phyloP scores from a whole-genome alignment of 1,140 invertebrate genomes.

The Drosophila ambigua region DNA sequence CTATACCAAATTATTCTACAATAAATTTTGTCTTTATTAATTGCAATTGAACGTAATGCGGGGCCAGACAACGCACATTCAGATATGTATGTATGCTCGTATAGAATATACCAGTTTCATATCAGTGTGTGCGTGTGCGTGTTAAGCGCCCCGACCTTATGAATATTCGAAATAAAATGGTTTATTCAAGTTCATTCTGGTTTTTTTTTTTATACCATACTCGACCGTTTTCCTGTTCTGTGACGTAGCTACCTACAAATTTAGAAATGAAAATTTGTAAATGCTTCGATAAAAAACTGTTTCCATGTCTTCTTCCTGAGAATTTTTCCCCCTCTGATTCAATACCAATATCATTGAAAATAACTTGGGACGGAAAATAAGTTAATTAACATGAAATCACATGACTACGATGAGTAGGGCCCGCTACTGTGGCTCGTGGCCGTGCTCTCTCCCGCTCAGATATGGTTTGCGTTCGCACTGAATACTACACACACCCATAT shows the following conservation, averaged over 20 bases:
- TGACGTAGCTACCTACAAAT: constrained; percentile 30
- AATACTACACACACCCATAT: constrained; percentile 50
- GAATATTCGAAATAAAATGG: constrained; percentile 16
- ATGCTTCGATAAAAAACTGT: constrained; percentile 1
- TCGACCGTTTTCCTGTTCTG: constrained; percentile 21
- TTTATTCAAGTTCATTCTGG: constrained; percentile 54
- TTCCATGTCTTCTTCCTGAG: background rate
- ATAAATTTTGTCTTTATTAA: constrained; percentile 22
- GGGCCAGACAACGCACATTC: constrained; percentile 1
- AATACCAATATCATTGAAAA: constrained; percentile 12
- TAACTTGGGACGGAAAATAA: constrained; percentile 32
- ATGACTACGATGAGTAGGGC: constrained; percentile 55
- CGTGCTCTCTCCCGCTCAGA: constrained; percentile 30
- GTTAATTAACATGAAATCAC: constrained; percentile 69
- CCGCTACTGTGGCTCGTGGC: constrained; percentile 34
- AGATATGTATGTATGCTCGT: constrained; percentile 18
- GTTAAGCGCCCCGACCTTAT: constrained; percentile 34
- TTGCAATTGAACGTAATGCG: constrained; percentile 52
- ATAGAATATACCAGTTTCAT: no score
- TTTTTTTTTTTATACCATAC: constrained; percentile 28
- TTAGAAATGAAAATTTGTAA: background rate
- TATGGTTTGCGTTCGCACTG: constrained; percentile 15
- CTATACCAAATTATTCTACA: background rate
- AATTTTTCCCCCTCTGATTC: background rate
- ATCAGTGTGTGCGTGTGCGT: constrained; percentile 12